phyloP scores from a whole-genome alignment of 2,888 invertebrate genomes.

The Orchestes rusci region DNA sequence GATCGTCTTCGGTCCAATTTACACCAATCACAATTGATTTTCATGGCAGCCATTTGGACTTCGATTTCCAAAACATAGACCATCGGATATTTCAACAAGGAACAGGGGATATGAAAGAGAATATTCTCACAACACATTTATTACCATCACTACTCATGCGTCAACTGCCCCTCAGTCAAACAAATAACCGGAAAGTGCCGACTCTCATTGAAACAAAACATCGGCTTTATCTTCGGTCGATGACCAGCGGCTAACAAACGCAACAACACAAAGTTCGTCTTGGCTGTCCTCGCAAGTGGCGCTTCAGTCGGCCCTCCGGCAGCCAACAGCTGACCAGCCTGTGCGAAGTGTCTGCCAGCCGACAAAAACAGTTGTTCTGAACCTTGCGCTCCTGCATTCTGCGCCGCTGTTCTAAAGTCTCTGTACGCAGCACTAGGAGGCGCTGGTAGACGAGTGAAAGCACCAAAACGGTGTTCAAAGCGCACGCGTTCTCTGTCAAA shows the following conservation, averaged over 20 bases:
- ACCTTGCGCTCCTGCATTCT: conserved; percentile 49
- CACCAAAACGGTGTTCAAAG: conserved; percentile 89
- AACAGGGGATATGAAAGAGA: no score
- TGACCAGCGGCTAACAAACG: conserved; percentile 90
- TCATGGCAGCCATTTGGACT: no score
- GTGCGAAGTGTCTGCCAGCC: conserved; percentile 88
- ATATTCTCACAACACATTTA: no score
- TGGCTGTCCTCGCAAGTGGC: conserved; percentile 81
- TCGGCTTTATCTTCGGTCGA: conserved; percentile 69
- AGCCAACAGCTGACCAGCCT: conserved; percentile 73
- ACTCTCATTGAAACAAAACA: conserved; percentile 86
- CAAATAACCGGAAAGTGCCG: conserved; percentile 89
- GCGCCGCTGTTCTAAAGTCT: conserved; percentile 82
- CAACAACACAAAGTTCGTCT: conserved; percentile 93
- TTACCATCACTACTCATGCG: no score
- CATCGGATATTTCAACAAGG: no score
- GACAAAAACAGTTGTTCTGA: conserved; percentile 43
- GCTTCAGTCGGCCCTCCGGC: conserved; percentile 73
- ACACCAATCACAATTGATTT: no score
- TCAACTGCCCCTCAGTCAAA: conserved; percentile 35
- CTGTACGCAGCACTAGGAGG: conserved; percentile 89
- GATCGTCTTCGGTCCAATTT: no score
- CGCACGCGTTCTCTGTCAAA: conserved; percentile 92
- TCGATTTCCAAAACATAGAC: no score
- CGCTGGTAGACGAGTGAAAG: conserved; percentile 76